Base-by-base conservation (phyloP, 2,888 invertebrate species). In the Stenichneumon culpator region DNA sequence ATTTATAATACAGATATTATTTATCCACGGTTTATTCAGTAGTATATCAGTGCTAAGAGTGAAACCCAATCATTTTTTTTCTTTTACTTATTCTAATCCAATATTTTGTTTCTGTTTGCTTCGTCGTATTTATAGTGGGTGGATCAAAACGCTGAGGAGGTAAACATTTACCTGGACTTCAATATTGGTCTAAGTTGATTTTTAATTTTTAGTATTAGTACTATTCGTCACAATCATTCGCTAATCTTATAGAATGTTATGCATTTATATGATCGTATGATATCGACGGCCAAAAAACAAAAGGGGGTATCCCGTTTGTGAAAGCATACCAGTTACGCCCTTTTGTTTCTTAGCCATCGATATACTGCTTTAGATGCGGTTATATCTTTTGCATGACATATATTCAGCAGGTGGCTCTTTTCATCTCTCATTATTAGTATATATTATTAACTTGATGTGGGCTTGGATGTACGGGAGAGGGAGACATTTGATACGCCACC, bases 101-200 rank as follows among this genome's bases (percentile, higher is more conserved):
- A 82, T 67, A 67, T 85, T 86, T 89, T 84, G 74, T 89, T 89
- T 88, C 57, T 90, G 85, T 85, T 85, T 85, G 87, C 83, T 88
- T 88, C 86, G 88, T 87, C 90, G 91, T 87, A 88, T 91, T 93
- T 95, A 92, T 96, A 96, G 96, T 96, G 96, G 96, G 96, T 96
- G 94, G 96, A 95, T 95, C 95, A 95, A 94, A 95, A 95, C 95
- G 95, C 95, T 94, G 96, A 96, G 89, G 96, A 96, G 96, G 96
- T 96, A 96, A 87, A 86, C 87, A 86, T 84, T 84, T 84, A 81
- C 83, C 87, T 79, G 88, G 87, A 89, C 72, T 86, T 79, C 81
- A 79, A 79, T 77, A 79, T 86, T 86, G 86, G 88, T 87, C 87
- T 88, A 86, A 89, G 88, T 88, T 86, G 72, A 82, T 52, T 85